Conservation (phyloP, 2,113 vertebrate genomes). For the human (Homo sapiens) region DNA sequence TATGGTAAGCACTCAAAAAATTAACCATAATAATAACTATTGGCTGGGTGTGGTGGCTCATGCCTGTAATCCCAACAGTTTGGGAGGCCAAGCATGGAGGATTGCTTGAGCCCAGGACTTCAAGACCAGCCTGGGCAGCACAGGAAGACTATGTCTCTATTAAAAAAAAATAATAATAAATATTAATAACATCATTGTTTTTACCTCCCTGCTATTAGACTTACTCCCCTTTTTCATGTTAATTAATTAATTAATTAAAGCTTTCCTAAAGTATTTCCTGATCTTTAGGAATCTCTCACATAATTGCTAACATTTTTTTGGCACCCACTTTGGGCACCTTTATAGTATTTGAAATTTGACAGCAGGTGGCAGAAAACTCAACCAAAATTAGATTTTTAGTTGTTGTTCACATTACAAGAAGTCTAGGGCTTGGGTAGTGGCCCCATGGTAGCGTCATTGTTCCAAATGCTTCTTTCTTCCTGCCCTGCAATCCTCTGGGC, state of each 20-base stretch:
- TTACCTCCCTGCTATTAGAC: background rate
- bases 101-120: too few relatives aligned
- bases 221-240: background rate
- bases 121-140: too few relatives aligned
- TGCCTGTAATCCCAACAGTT: too few relatives aligned
- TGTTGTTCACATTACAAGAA: background rate
- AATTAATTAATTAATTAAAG: background rate
- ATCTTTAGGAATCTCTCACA: background rate
- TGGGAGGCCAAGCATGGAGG: too few relatives aligned
- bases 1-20: background rate
- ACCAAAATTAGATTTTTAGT: background rate
- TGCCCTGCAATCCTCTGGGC: background rate
- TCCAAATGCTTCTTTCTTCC: background rate
- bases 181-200: background rate
- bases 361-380: background rate
- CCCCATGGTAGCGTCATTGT: background rate
- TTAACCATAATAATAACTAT: background rate
- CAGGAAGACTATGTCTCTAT: too few relatives aligned
- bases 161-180: background rate
- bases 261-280: background rate
- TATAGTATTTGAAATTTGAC: background rate
- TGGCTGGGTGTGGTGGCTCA: too few relatives aligned
- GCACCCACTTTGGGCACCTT: background rate
- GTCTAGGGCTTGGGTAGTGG: background rate
- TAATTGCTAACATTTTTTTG: background rate